Percentiles rank a stretch among this genome's conserved stretches.
These are phyloP conservation scores for Hippocampus mohnikei DNA, from an alignment of 2,113 vertebrate species.

Conservation along the genomic window DNA sequence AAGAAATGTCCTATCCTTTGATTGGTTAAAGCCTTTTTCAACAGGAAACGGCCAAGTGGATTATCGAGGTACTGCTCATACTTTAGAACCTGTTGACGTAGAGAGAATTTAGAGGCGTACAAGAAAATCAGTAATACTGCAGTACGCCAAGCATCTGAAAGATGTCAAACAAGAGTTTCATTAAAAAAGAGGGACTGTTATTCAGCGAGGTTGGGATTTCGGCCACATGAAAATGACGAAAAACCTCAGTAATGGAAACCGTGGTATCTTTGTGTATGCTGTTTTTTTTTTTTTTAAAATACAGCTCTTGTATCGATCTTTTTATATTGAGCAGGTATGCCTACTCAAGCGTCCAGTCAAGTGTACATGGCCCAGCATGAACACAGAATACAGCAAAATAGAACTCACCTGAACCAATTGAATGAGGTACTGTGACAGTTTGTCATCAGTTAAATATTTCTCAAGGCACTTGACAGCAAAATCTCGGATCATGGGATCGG, in stretches of 20 bases:
- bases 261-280: too few relatives aligned
- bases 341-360: neutral
- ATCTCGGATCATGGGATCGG: conserved; percentile 93
- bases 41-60: conserved; percentile 90
- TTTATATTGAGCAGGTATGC: too few relatives aligned
- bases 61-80: conserved; percentile 99
- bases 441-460: conserved; percentile 94
- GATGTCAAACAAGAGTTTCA: neutral
- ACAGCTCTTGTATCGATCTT: too few relatives aligned
- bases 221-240: too few relatives aligned
- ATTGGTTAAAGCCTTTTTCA: conserved; percentile 96
- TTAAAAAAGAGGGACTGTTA: too few relatives aligned
- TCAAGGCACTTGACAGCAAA: conserved; percentile 97
- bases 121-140: conserved; percentile 27
- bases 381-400: neutral
- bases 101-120: conserved; percentile 27
- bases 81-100: conserved; percentile 84
- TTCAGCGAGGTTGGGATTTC: too few relatives aligned
- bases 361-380: neutral
- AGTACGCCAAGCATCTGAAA: neutral
- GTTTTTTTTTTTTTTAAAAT: too few relatives aligned
- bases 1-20: conserved; percentile 99
- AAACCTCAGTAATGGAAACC: too few relatives aligned
- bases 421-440: conserved; percentile 96
- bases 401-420: conserved; percentile 90